A percentile compares a stretch with the other conserved stretches of the same genome.
Evolutionary conservation across 2,113 vertebrate genomes (phyloP).

Genomic region (Elgaria multicarinata): DNA sequence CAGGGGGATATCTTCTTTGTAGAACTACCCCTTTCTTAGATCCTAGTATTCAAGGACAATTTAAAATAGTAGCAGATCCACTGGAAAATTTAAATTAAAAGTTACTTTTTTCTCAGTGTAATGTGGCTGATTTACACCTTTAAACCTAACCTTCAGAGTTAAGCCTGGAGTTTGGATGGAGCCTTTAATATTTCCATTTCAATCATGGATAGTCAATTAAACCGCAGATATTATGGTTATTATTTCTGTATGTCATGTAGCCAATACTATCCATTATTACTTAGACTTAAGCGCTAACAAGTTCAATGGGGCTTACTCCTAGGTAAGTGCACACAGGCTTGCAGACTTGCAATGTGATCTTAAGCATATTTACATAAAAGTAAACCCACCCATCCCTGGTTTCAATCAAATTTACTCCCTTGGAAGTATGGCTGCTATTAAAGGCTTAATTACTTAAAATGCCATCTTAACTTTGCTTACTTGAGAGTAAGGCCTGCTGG

Average conservation of each 20-base stretch:
- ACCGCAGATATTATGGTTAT: not conserved
- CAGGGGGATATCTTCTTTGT: not conserved
- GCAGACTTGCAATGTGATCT: not conserved
- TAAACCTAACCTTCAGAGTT: constrained; percentile 16
- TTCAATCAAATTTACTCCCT: not conserved
- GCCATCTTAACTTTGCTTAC: not conserved
- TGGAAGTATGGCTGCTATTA: not conserved
- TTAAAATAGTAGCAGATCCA: constrained; percentile 1
- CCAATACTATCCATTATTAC: not conserved
- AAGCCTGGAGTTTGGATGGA: constrained; percentile 20
- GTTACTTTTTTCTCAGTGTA: not conserved
- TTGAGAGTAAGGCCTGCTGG: not conserved
- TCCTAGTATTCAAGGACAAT: not conserved
- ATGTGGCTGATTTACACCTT: constrained; percentile 8
- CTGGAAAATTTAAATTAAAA: not conserved
- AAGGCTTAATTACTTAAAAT: not conserved
- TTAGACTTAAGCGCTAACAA: not conserved
- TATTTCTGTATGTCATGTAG: not conserved
- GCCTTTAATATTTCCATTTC: not conserved
- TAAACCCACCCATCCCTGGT: not conserved
- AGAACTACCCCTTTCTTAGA: constrained; percentile 3
- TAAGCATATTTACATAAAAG: not conserved
- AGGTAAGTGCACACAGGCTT: not conserved
- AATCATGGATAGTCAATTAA: not conserved
- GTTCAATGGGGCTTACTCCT: not conserved